Base-by-base conservation (phyloP, 2,797 vertebrate species). In the Pseudochirops cupreus region DNA sequence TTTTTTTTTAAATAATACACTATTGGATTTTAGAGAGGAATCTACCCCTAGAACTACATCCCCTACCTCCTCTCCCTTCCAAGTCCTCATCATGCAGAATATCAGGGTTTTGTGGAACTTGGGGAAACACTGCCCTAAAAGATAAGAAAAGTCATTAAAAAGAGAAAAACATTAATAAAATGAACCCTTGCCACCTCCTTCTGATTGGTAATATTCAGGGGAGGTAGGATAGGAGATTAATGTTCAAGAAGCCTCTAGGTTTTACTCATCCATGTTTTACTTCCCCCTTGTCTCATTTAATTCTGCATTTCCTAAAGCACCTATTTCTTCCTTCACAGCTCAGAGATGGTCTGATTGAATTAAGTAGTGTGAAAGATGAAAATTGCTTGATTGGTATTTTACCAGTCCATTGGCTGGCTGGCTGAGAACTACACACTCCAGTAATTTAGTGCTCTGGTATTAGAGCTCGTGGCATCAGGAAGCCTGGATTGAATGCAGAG, bases 321-420 rank as follows among this genome's bases (percentile, higher is more conserved):
- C 39, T 46, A 87, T 87, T 87, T 87, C 21, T 87, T 26, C 74
- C 74, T 87, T 87, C 74, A 87, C 74, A 46, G 74, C 74, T 87
- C 74, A 87, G 39, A 87, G 74, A 87, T 87, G 39, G 39, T 87
- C 74, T 87, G 74, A 87, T 87, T 87, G 74, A 87, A 87, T 87
- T 87, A 87, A 87, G 39, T 46, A 87, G 39, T 26, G 21, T 87
- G 39, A 87, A 87, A 87, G 74, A 87, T 87, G 39, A 87, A 87
- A 87, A 87, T 26, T 26, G 46, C 74, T 87, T 87, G 74, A 87
- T 18, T 87, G 74, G 39, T 87, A 87, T 87, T 87, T 87, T 87
- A 46, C 74, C 39, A 87, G 74, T 87, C 74, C 74, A 87, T 87
- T 87, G 74, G 21, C 74, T 26, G 16, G 10, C n/a, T 82, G 74